Percentiles rank a stretch among this genome's conserved stretches.
Conservation (phyloP, 2,113 vertebrate species). For the Fulmarus glacialis region DNA sequence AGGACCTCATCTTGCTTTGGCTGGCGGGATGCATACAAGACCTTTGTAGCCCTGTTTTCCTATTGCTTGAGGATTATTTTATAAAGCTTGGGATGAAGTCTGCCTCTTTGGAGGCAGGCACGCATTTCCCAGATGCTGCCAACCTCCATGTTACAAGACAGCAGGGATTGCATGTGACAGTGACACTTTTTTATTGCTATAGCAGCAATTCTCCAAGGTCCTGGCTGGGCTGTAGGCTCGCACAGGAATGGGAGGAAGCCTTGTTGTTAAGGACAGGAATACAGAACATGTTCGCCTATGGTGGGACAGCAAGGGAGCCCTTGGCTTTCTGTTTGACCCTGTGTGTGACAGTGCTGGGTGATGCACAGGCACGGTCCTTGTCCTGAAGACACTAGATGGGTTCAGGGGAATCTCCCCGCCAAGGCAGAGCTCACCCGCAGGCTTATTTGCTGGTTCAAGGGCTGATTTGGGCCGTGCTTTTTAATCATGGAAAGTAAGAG, state of each 20-base stretch:
- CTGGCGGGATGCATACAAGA: not conserved
- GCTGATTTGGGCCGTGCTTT: not conserved
- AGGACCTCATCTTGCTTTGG: not conserved
- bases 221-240: not conserved
- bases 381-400: not conserved
- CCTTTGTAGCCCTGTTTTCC: not conserved
- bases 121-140: fast-evolving
- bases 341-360: fast-evolving
- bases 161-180: not conserved
- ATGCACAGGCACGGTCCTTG: not conserved
- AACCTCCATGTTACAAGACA: not conserved
- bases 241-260: not conserved
- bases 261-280: not conserved
- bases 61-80: not conserved
- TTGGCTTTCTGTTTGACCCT: not conserved
- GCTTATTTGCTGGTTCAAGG: not conserved
- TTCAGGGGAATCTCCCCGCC: not conserved
- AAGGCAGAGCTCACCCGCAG: not conserved
- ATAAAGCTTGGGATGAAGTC: not conserved
- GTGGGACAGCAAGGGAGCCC: not conserved
- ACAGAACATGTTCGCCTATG: fast-evolving
- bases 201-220: not conserved
- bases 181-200: not conserved
- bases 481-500: not conserved
- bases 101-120: not conserved